Evolutionary conservation across 2,797 vertebrate species (phyloP), one percentile per base, ranked within the genome.

Genomic region (Myripristis jacobus): DNA sequence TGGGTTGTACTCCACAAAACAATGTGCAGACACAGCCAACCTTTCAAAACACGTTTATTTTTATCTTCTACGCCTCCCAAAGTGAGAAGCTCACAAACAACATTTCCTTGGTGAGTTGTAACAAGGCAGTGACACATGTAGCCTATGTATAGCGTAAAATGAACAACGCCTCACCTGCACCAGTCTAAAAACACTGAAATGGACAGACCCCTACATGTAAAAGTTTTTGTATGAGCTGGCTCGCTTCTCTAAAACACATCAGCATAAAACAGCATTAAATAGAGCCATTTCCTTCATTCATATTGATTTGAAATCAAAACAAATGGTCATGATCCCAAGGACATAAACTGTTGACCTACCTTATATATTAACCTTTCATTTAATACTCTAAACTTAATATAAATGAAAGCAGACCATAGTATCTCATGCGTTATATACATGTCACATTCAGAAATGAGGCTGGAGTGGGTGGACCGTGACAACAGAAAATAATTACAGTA

Each of bases 361-460:
- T 72, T 86, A 79, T 72, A 87, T 75, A 79, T 86, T 74, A 85
- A 89, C 70, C 87, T 74, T 87, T 91, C 79, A 36, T 87, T 86
- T 72, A 88, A 80, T 82, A 84, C 76, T 84, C 70, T 66, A 80
- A 88, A 81, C 80, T 75, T 87, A 85, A 87, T 79, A 90, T 77
- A 89, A 90, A 90, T 69, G 71, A 91, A 89, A 88, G 89, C 86
- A 92, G 91, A 89, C 81, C 82, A 52, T 87, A 91, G 78, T 66
- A 89, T 85, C 77, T 88, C 92, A 93, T 94, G 93, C 93, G 88
- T 83, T 91, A 90, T 92, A 90, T 93, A 94, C 89, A 88, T 21
- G 64, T 85, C 77, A 88, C 88, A 92, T 92, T 92, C 87, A 90
- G 73, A 91, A 64, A 89, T 66, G 66, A 82, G 68, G 75, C 81